These are phyloP conservation scores for Trachelus troglodyta DNA, from an alignment of 2,888 invertebrate genomes.

Conservation along the genomic window DNA sequence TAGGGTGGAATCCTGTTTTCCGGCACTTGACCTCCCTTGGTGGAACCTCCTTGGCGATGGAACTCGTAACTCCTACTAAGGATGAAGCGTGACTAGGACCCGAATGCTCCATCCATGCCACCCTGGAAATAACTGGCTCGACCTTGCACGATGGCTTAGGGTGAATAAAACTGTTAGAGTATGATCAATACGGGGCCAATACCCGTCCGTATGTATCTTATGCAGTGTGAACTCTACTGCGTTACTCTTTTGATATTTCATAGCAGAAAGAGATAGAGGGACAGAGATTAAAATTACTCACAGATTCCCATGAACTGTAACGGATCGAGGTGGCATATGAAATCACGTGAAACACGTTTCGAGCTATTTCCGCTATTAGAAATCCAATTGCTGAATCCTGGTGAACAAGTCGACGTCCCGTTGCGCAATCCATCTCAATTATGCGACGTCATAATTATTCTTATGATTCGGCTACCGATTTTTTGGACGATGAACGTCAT, in stretches of 20 bases:
- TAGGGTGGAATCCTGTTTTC: constrained; percentile 10
- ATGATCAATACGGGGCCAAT: not conserved
- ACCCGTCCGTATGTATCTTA: not conserved
- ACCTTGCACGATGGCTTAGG: not conserved
- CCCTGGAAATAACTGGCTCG: not conserved
- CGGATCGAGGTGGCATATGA: no score
- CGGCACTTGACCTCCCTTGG: constrained; percentile 11
- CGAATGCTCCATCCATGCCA: not conserved
- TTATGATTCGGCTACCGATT: not conserved
- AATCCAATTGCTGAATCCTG: not conserved
- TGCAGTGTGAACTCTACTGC: not conserved
- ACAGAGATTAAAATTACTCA: not conserved
- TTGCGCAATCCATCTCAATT: not conserved
- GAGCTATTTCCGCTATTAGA: not conserved
- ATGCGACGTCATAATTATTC: not conserved
- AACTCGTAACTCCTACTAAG: not conserved
- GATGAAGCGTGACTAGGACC: not conserved
- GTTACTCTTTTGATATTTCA: not conserved
- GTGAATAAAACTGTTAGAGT: not conserved
- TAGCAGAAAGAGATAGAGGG: not conserved
- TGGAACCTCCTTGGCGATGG: not conserved
- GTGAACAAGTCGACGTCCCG: not conserved
- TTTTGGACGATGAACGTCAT: not conserved
- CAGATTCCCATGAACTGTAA: no score
- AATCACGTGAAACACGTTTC: not conserved